Percentiles rank a stretch among this genome's conserved stretches.
These are phyloP conservation scores for Nothura maculosa DNA, from an alignment of 2,797 vertebrate species.

Conservation along the genomic window DNA sequence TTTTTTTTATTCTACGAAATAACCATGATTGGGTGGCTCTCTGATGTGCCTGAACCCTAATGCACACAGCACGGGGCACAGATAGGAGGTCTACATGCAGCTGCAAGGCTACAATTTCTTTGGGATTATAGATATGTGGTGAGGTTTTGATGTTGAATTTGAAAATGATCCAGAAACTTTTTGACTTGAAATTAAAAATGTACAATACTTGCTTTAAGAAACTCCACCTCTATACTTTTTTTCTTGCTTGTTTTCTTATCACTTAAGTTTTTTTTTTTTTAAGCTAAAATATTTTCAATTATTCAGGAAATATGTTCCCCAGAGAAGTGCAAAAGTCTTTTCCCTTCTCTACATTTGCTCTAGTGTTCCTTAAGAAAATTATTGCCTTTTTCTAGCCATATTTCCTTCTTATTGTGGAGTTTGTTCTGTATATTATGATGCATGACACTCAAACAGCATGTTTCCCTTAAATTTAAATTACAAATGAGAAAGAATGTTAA, in stretches of 20 bases:
- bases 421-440: background rate
- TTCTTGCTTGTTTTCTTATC: background rate
- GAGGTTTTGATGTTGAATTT: background rate
- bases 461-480: slow-evolving; percentile 9
- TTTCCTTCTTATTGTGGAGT: background rate
- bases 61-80: too few relatives aligned
- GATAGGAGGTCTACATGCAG: too few relatives aligned
- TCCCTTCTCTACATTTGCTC: background rate
- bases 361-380: background rate
- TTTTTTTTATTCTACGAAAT: too few relatives aligned
- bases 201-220: background rate
- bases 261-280: background rate
- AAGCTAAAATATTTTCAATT: background rate
- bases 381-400: background rate
- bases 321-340: background rate
- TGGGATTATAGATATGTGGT: too few relatives aligned
- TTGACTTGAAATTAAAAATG: background rate
- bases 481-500: background rate
- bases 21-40: too few relatives aligned
- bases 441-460: background rate
- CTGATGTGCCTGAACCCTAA: too few relatives aligned
- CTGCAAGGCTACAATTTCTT: too few relatives aligned
- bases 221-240: background rate
- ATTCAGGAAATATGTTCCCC: background rate
- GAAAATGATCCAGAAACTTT: background rate